A percentile compares a stretch with the other conserved stretches of the same genome.
Evolutionary conservation across 2,888 invertebrate species (phyloP).

Genomic region (Pterobdella sp.): DNA sequence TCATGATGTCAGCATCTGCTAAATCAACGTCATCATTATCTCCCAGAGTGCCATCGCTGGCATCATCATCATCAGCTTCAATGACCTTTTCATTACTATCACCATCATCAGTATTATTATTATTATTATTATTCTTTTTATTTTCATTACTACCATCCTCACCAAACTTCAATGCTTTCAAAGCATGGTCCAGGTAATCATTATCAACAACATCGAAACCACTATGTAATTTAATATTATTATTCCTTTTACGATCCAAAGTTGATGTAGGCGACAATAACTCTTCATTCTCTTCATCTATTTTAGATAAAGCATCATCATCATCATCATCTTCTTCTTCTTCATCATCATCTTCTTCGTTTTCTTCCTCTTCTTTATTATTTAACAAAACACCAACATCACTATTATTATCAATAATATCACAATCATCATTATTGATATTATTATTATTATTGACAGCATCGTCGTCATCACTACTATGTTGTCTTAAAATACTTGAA

Average conservation of each 20-base stretch:
- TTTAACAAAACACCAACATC: neutral
- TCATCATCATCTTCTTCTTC: neutral
- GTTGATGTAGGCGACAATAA: neutral
- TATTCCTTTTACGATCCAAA: neutral
- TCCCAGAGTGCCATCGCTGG: neutral
- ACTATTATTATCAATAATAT: neutral
- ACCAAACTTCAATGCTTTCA: neutral
- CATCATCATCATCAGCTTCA: slow-evolving; percentile 24
- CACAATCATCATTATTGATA: neutral
- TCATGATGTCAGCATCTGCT: too few relatives aligned
- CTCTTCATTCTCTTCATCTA: slow-evolving; percentile 7
- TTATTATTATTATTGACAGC: slow-evolving; percentile 3
- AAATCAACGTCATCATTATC: neutral
- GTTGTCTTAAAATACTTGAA: neutral
- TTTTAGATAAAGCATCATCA: slow-evolving; percentile 6
- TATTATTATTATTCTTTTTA: neutral
- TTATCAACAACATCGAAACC: too few relatives aligned
- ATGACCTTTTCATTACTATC: too few relatives aligned
- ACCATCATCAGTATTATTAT: slow-evolving; percentile 4
- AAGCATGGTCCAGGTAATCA: neutral
- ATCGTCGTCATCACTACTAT: neutral
- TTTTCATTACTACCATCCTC: neutral
- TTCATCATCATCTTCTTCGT: neutral
- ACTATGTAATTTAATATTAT: too few relatives aligned
- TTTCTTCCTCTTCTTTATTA: neutral